Evolutionary conservation across 2,888 invertebrate genomes (phyloP).

Genomic region (Philaethria dido): DNA sequence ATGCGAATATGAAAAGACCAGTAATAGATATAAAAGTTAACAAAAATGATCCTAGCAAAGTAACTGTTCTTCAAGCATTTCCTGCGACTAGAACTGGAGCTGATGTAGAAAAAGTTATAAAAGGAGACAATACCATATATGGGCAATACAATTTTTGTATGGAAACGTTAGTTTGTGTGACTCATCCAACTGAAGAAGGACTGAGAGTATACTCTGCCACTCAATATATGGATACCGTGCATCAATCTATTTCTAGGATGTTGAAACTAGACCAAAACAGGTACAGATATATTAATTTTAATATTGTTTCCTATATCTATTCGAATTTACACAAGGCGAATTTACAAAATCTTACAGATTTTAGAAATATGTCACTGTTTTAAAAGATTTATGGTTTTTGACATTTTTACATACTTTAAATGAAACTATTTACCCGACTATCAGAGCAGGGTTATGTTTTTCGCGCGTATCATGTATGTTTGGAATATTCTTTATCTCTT

Average conservation of each 20-base stretch:
- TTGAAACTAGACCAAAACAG: slow-evolving; percentile 79
- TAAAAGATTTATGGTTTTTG: too few relatives aligned
- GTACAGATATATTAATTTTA: slow-evolving; percentile 55
- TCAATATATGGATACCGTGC: slow-evolving; percentile 81
- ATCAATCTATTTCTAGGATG: slow-evolving; percentile 74
- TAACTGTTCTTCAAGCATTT: slow-evolving; percentile 43
- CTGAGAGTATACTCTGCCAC: slow-evolving; percentile 83
- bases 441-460: too few relatives aligned
- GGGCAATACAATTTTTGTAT: slow-evolving; percentile 87
- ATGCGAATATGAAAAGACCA: slow-evolving; percentile 64
- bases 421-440: too few relatives aligned
- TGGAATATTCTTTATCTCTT: too few relatives aligned
- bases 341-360: too few relatives aligned
- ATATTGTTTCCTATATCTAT: neutral
- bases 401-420: too few relatives aligned
- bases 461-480: too few relatives aligned
- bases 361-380: too few relatives aligned
- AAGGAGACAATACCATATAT: slow-evolving; percentile 58
- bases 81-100: slow-evolving; percentile 50
- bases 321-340: too few relatives aligned
- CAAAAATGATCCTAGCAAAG: slow-evolving; percentile 51
- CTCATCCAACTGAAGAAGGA: slow-evolving; percentile 86
- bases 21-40: slow-evolving; percentile 54
- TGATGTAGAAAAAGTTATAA: slow-evolving; percentile 56
- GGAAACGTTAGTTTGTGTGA: slow-evolving; percentile 85